These are phyloP conservation scores for Andricus quercusramuli DNA, from an alignment of 2,888 invertebrate genomes.

Conservation along the genomic window DNA sequence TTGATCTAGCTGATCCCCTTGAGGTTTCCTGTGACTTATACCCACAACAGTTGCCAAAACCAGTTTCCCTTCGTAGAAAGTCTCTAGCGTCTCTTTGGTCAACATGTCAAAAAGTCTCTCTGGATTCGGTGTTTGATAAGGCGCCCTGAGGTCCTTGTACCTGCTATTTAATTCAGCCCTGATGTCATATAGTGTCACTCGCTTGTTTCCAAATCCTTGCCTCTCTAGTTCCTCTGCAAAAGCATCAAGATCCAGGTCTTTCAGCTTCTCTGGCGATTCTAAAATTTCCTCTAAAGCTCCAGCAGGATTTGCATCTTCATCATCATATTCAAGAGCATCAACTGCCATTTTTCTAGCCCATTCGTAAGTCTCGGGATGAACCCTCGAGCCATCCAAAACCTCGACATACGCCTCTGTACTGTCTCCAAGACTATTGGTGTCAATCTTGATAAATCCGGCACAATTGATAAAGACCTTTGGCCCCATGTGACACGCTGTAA, in stretches of 20 bases:
- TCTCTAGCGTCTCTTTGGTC: slow-evolving; percentile 97
- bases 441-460: slow-evolving; percentile 99
- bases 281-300: slow-evolving; percentile 98
- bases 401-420: slow-evolving; percentile 97
- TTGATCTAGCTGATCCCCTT: slow-evolving; percentile 95
- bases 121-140: slow-evolving; percentile 88
- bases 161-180: slow-evolving; percentile 95
- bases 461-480: slow-evolving; percentile 99
- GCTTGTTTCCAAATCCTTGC: slow-evolving; percentile 92
- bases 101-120: slow-evolving; percentile 97
- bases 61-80: slow-evolving; percentile 93
- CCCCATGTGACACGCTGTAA: slow-evolving; percentile 97
- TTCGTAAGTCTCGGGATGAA: slow-evolving; percentile 99
- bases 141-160: slow-evolving; percentile 92
- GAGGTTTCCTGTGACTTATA: slow-evolving; percentile 92
- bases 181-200: slow-evolving; percentile 98
- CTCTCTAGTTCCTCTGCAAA: slow-evolving; percentile 98
- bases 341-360: slow-evolving; percentile 99
- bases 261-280: slow-evolving; percentile 94
- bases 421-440: slow-evolving; percentile 96
- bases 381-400: slow-evolving; percentile 97
- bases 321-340: slow-evolving; percentile 98
- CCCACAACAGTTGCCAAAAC: slow-evolving; percentile 90
- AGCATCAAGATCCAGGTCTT: slow-evolving; percentile 98
- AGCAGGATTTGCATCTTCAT: slow-evolving; percentile 97